A percentile compares a stretch with the other conserved stretches of the same genome.
phyloP scores from a whole-genome alignment of 2,113 vertebrate genomes.

The Cettia cetti region DNA sequence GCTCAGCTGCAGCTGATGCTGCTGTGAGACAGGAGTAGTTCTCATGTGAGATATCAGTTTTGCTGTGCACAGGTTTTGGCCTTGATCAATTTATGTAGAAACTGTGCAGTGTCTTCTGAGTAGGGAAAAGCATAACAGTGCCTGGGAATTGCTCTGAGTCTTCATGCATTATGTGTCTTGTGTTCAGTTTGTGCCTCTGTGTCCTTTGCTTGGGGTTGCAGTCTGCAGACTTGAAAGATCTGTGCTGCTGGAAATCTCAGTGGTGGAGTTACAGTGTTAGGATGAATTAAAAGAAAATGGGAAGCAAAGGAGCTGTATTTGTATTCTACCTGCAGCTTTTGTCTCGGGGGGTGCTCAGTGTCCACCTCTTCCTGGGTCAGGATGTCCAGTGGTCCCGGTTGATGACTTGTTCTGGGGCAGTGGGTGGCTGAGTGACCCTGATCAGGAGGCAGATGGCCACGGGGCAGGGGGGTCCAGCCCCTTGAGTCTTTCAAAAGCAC shows the following conservation, averaged over 20 bases:
- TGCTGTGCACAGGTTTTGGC: not conserved
- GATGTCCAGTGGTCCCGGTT: not conserved
- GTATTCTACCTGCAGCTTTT: not conserved
- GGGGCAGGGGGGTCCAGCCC: not conserved
- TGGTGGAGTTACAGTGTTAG: not conserved
- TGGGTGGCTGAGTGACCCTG: not conserved
- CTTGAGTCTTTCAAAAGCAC: not conserved
- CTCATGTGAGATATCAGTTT: not conserved
- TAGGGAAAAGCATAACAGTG: not conserved
- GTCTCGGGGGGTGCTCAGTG: not conserved
- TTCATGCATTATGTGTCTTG: rapidly evolving
- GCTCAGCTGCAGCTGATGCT: not conserved
- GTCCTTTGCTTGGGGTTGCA: not conserved
- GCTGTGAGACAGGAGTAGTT: not conserved
- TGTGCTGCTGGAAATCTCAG: not conserved
- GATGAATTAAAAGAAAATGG: not conserved
- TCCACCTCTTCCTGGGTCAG: not conserved
- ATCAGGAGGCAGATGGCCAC: not conserved
- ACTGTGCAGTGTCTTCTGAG: not conserved
- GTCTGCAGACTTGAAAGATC: not conserved
- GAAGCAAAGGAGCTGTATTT: rapidly evolving
- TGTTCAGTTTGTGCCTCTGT: not conserved
- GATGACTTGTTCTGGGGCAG: not conserved
- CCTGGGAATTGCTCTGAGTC: not conserved
- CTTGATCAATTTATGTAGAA: not conserved